Evolutionary conservation across 2,888 invertebrate species (phyloP).

Genomic region (Epistrophella euchroma): DNA sequence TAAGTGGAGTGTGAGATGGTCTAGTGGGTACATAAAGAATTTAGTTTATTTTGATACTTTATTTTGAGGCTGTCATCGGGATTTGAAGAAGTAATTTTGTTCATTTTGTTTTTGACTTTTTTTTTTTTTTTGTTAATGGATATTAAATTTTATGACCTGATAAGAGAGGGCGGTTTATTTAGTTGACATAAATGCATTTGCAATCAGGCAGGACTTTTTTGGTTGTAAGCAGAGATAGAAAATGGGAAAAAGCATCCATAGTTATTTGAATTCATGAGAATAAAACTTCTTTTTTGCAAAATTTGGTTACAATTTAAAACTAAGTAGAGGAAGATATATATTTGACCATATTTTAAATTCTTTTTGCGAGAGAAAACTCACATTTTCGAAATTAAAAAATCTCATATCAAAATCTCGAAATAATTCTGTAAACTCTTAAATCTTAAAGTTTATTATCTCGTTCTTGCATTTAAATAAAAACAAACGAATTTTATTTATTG

Average conservation of each 20-base stretch:
- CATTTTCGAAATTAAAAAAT: too few species aligned
- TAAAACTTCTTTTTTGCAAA: too few species aligned
- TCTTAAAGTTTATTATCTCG: too few species aligned
- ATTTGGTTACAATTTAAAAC: too few species aligned
- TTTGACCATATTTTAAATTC: too few species aligned
- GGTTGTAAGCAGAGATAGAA: background rate
- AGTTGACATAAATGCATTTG: constrained; percentile 3
- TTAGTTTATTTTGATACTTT: constrained; percentile 39
- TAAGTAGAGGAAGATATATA: too few species aligned
- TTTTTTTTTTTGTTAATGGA: constrained; percentile 11
- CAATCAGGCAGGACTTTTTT: background rate
- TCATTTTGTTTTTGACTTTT: constrained; percentile 9
- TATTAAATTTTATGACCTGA: constrained; percentile 37
- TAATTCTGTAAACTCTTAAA: too few species aligned
- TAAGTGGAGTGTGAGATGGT: constrained; percentile 6
- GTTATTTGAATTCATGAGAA: background rate
- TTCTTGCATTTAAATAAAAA: too few species aligned
- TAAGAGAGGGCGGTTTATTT: background rate
- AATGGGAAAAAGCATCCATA: background rate
- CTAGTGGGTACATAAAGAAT: constrained; percentile 20
- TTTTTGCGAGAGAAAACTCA: too few species aligned
- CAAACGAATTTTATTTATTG: too few species aligned
- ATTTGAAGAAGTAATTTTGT: constrained; percentile 41
- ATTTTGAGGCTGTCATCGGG: constrained; percentile 34
- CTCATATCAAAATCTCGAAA: too few species aligned